Conservation (phyloP, 2,113 vertebrate species). For the Plectropomus leopardus region DNA sequence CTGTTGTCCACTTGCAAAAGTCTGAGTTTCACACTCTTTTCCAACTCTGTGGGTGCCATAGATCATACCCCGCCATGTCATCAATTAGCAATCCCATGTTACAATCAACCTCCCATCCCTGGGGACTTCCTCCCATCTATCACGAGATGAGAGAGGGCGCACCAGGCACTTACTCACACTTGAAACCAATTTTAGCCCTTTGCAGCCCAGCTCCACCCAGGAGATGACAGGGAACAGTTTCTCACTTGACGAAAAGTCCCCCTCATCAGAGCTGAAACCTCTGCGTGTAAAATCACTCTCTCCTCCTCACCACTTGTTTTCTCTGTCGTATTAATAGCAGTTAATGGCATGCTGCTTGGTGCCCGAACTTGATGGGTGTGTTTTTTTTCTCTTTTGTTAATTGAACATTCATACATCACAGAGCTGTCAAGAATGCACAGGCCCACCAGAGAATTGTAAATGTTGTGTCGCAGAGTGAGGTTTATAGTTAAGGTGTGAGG, state of each 20-base stretch:
- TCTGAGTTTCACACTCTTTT: conserved; percentile 56
- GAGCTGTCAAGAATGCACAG: not conserved
- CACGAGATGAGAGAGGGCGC: conserved; percentile 72
- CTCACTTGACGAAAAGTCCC: conserved; percentile 73
- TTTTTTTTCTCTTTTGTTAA: conserved; percentile 39
- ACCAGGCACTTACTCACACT: conserved; percentile 79
- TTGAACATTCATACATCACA: conserved; percentile 33
- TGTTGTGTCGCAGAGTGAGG: conserved; percentile 16
- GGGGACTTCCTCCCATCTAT: conserved; percentile 73
- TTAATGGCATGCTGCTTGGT: conserved; percentile 37
- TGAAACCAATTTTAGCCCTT: conserved; percentile 81
- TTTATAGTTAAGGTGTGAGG: not conserved
- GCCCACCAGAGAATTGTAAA: conserved; percentile 2
- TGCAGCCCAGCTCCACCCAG: conserved; percentile 68
- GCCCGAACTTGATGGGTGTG: conserved; percentile 8
- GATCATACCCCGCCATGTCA: conserved; percentile 69
- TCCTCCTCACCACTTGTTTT: conserved; percentile 26
- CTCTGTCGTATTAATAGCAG: conserved; percentile 10
- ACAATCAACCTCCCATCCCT: conserved; percentile 76
- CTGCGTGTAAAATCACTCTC: conserved; percentile 37
- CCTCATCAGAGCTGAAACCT: conserved; percentile 65
- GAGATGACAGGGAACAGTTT: conserved; percentile 69
- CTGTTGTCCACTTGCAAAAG: conserved; percentile 28
- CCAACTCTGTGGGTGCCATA: conserved; percentile 60
- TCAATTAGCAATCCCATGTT: conserved; percentile 76